Evolutionary conservation across 2,888 invertebrate species (phyloP).

Genomic region (Copidosoma aretas): DNA sequence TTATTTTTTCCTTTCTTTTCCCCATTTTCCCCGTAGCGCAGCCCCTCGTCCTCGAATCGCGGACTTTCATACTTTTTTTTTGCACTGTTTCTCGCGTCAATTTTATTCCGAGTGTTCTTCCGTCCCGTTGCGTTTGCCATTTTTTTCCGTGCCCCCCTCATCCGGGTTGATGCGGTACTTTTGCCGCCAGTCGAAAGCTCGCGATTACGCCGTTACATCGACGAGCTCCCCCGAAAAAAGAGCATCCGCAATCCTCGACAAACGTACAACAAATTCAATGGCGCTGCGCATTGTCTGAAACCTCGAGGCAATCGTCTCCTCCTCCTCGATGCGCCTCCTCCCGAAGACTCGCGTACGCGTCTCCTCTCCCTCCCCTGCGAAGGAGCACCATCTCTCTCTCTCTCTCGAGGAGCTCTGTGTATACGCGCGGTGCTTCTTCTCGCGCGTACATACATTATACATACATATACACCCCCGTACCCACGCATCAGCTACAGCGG

Average conservation of each 20-base stretch:
- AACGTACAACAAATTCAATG: neutral
- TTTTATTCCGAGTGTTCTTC: neutral
- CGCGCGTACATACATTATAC: slow-evolving; percentile 13
- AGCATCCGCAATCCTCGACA: slow-evolving; percentile 5
- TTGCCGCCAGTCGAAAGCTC: slow-evolving; percentile 6
- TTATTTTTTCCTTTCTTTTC: slow-evolving; percentile 1
- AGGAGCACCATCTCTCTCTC: neutral
- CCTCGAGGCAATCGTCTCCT: neutral
- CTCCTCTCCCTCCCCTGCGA: neutral
- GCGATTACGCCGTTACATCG: neutral
- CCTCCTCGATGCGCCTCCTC: no score
- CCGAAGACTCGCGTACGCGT: neutral
- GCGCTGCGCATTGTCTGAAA: neutral
- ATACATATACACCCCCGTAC: no score
- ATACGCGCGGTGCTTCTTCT: slow-evolving; percentile 18
- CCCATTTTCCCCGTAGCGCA: neutral
- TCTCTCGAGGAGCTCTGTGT: neutral
- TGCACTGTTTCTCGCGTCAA: neutral
- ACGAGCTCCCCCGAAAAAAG: slow-evolving; percentile 37
- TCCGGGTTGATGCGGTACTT: no score
- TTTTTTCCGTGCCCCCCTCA: no score
- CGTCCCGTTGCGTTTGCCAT: slow-evolving; percentile 1
- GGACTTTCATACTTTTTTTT: no score
- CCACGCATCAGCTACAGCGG: no score
- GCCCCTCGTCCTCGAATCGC: neutral